Percentiles rank a stretch among this genome's conserved stretches.
Evolutionary conservation across 1,140 invertebrate genomes (phyloP).

Genomic region (Caenorhabditis latens): DNA sequence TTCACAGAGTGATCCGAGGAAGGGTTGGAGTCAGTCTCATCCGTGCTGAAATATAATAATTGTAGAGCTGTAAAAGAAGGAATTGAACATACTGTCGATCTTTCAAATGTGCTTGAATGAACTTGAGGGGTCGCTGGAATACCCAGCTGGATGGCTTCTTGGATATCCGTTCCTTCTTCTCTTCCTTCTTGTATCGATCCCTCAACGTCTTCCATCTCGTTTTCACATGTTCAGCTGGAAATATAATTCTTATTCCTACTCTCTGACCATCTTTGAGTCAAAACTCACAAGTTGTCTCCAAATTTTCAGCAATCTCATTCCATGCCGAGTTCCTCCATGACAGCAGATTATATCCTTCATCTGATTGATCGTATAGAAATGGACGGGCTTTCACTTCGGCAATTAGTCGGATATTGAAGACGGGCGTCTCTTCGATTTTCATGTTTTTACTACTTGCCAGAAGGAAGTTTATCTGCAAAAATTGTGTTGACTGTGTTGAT

Average conservation of each 20-base stretch:
- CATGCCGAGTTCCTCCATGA: slow-evolving; percentile 61
- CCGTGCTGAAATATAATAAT: slow-evolving; percentile 9
- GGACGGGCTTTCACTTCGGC: slow-evolving; percentile 44
- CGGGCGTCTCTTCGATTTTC: slow-evolving; percentile 50
- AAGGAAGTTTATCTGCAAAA: slow-evolving; percentile 41
- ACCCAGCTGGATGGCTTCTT: slow-evolving; percentile 53
- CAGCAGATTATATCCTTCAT: slow-evolving; percentile 57
- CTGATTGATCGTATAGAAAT: slow-evolving; percentile 58
- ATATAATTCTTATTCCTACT: background rate
- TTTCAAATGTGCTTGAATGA: slow-evolving; percentile 54
- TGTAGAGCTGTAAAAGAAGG: too few species aligned
- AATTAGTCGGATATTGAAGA: slow-evolving; percentile 62
- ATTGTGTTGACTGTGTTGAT: too few species aligned
- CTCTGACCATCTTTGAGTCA: background rate
- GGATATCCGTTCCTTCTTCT: slow-evolving; percentile 52
- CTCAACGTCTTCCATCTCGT: slow-evolving; percentile 64
- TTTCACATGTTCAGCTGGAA: slow-evolving; percentile 60
- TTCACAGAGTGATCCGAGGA: background rate
- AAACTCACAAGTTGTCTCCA: slow-evolving; percentile 52
- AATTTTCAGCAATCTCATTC: slow-evolving; percentile 42
- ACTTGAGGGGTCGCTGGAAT: slow-evolving; percentile 39
- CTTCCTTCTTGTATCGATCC: slow-evolving; percentile 63
- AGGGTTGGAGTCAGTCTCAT: slow-evolving; percentile 5
- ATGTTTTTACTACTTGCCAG: slow-evolving; percentile 45
- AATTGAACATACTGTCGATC: slow-evolving; percentile 49